phyloP scores from a whole-genome alignment of 2,888 invertebrate species.

The Rhaphigaster nebulosa region DNA sequence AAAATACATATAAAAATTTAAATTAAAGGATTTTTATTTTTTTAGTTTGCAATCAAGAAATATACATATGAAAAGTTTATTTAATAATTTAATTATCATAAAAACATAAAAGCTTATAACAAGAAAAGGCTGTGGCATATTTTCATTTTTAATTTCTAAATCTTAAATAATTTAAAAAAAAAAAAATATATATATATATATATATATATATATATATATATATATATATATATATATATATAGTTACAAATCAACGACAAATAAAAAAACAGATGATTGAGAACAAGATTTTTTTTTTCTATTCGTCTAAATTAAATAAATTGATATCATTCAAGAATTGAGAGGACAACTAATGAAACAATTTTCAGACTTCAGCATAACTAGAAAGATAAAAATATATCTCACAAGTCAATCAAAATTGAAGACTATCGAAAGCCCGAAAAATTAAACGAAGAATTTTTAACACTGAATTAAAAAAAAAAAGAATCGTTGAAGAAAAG shows the following conservation, averaged over 20 bases:
- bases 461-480: neutral
- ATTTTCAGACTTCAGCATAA: neutral
- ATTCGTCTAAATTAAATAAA: neutral
- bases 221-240: too few relatives aligned
- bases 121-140: slow-evolving; percentile 23
- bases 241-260: neutral
- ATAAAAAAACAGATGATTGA: neutral
- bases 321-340: neutral
- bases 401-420: neutral
- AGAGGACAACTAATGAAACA: neutral
- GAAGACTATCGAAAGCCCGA: neutral
- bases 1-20: neutral
- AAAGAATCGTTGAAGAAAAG: neutral
- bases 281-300: neutral
- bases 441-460: neutral
- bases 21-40: neutral
- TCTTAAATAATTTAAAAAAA: neutral
- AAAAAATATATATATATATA: too few relatives aligned
- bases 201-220: too few relatives aligned
- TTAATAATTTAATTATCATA: neutral
- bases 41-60: too few relatives aligned
- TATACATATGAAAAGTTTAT: neutral
- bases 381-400: neutral
- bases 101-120: neutral
- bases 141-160: neutral